Evolutionary conservation across 2,888 invertebrate species (phyloP), one percentile per base, ranked within the genome.

Genomic region (Arge pagana): DNA sequence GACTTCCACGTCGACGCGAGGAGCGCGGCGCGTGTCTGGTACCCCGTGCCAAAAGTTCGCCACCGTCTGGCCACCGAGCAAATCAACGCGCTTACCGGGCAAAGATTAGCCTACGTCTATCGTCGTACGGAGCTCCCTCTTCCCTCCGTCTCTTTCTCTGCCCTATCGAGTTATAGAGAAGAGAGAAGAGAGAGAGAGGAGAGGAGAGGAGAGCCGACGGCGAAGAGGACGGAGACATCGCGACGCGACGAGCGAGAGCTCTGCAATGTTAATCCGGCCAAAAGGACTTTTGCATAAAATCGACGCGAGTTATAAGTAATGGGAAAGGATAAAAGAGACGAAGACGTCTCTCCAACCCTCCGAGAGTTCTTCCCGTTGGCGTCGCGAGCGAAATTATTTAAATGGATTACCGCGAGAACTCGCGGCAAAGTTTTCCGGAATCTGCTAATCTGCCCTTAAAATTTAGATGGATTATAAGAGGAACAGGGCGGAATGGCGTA

Each of bases 391-490:
- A 66, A 71, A 72, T 72, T 71, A 72, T 73, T 71, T 71, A 71
- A 73, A 73, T 72, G 72, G 68, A 73, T 73, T 70, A 72, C 70
- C 67, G 61, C 63, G 41, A 53, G 45, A 54, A 40, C 51, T 64
- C 65, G 58, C 59, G 58, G 65, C 59, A 65, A 70, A 70, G 63
- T 68, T 71, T 67, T 64, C 62, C 64, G 59, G 63, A 68, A 69
- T 68, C 66, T 67, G 63, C 65, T 67, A 66, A 70, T 70, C 67
- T 63, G 64, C 65, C 66, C 68, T 70, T 72, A 68, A 74, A 74
- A 73, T 74, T 74, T 72, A 70, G 71, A 74, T 73, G 72, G 71
- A 72, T 74, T 70, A 72, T 72, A 65, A 69, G 64, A 63, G 61
- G 65, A 62, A 53, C 53, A 53, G 43, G 33, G 50, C 28, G n/a